Evolutionary conservation across 2,888 invertebrate genomes (phyloP), one percentile per base, ranked within the genome.

Genomic region (Philaethria dido): DNA sequence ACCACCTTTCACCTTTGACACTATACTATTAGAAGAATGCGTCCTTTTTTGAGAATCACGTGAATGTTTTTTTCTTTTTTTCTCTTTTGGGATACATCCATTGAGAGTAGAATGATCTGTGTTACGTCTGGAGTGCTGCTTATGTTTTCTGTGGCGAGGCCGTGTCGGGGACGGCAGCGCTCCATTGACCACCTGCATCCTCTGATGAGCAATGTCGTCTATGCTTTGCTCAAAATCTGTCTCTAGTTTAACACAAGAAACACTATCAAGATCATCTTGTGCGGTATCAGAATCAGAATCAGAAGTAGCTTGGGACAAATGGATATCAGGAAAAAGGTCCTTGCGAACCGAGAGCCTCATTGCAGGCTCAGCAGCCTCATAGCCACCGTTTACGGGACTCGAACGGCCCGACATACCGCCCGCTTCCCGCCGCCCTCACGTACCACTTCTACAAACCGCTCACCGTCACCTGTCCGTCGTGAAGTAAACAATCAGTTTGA

Each of bases 401-500:
- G 92, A 86, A 81, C 88, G 84, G 83, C 84, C 89, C 88, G 92
- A 90, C 92, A 92, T 92, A 80, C 89, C 90, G 85, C 86, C 88
- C 92, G 86, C 88, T 87, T 83, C 88, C 88, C 89, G 85, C 88
- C 88, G 84, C 90, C 89, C 88, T 85, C 84, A 73, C 85, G 82
- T 84, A 85, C 88, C 87, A 89, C 91, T 91, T 89, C 88, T 89
- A 89, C 85, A 85, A 87, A 83, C 88, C 89, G 85, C 76, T 76
- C 78, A 77, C 80, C 75, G 79, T 91, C 92, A 91, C 91, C 92
- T 92, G 91, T 88, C 90, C 78, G 75, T 76, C 85, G 89, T 83
- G 92, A 92, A 84, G 92, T 93, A 93, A 93, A 93, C 92, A 93
- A 92, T 92, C 92, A 82, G 85, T 92, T 93, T 92, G 92, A 92